Evolutionary conservation across 2,797 vertebrate genomes (phyloP).

Genomic region (Ataeniobius toweri): DNA sequence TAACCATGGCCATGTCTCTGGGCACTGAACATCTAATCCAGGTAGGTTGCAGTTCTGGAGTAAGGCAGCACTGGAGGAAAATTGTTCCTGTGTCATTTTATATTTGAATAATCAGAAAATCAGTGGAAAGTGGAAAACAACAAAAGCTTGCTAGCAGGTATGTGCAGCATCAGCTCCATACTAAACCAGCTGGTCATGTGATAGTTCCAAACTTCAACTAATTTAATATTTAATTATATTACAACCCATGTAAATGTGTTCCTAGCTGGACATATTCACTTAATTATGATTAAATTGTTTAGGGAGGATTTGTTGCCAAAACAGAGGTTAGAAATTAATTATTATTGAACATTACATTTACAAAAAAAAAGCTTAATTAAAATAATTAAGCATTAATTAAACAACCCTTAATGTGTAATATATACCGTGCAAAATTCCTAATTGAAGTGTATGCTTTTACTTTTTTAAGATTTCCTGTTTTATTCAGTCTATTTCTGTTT

Average conservation of each 20-base stretch:
- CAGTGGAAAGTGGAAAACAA: neutral
- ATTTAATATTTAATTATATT: neutral
- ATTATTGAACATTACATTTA: neutral
- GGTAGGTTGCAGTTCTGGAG: too few relatives aligned
- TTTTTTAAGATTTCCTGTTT: constrained; percentile 40
- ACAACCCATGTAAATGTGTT: neutral
- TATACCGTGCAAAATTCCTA: neutral
- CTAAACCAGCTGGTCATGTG: neutral
- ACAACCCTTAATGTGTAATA: neutral
- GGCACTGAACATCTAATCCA: too few relatives aligned
- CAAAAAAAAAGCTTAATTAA: neutral
- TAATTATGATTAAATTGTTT: neutral
- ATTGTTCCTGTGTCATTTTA: too few relatives aligned
- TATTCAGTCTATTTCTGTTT: neutral
- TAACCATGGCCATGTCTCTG: neutral
- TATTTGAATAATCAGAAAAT: neutral
- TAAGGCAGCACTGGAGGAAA: too few relatives aligned
- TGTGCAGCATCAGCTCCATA: neutral
- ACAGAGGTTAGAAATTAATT: neutral
- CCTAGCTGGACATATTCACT: neutral
- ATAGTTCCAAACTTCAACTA: too few relatives aligned
- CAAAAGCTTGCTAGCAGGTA: neutral
- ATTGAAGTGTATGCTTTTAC: constrained; percentile 37
- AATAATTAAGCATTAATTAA: too few relatives aligned
- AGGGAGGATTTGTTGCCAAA: neutral